These are phyloP conservation scores for Diabrotica undecimpunctata DNA, from an alignment of 1,140 invertebrate species.

Conservation along the genomic window DNA sequence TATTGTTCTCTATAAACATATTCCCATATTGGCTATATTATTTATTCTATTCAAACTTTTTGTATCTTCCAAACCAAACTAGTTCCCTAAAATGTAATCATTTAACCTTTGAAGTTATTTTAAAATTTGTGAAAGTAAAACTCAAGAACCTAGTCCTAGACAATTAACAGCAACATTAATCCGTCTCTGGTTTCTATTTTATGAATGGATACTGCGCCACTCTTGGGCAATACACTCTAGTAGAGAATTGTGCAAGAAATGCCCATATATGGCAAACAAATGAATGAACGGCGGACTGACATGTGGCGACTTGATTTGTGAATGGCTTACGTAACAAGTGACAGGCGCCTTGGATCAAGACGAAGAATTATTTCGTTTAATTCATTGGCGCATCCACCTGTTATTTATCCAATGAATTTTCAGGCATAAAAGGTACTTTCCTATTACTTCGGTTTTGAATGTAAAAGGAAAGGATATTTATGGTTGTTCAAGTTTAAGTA, in stretches of 20 bases:
- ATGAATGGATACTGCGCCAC: background rate
- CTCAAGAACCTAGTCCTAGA: no score
- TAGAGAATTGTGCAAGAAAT: conserved; percentile 15
- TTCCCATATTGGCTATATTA: no score
- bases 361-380: background rate
- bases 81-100: no score
- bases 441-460: no score
- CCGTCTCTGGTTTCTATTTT: background rate
- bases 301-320: conserved; percentile 16
- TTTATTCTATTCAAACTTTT: no score
- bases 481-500: no score
- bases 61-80: no score
- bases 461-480: no score
- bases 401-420: background rate
- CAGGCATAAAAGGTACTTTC: no score
- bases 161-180: background rate
- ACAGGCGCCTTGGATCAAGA: background rate
- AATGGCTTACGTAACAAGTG: conserved; percentile 11
- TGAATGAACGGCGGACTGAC: conserved; percentile 14
- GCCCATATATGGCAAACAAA: conserved; percentile 10
- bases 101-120: no score
- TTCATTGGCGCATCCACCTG: background rate
- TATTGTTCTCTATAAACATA: no score
- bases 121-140: no score
- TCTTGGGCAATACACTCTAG: background rate